phyloP scores from a whole-genome alignment of 2,797 vertebrate genomes.

The Microcaecilia unicolor region DNA sequence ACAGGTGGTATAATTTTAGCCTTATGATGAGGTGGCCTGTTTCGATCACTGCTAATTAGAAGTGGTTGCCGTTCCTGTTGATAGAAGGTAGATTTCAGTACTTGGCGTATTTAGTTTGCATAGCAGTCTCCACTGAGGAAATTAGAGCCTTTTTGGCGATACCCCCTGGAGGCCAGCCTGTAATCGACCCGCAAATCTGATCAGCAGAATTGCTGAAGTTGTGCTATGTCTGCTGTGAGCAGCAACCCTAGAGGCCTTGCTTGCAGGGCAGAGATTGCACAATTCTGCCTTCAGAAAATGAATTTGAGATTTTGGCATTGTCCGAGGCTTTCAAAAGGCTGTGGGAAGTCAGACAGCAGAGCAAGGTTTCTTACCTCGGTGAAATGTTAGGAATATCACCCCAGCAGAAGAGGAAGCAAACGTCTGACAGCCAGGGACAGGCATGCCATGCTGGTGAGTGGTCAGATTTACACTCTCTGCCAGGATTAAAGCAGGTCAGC shows the following conservation, averaged over 20 bases:
- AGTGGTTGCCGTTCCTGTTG: too few relatives aligned
- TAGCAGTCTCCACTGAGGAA: background rate
- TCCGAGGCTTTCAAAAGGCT: conserved; percentile 25
- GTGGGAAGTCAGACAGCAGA: conserved; percentile 42
- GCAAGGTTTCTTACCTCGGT: conserved; percentile 41
- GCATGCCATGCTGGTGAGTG: conserved; percentile 40
- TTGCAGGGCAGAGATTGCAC: conserved; percentile 2
- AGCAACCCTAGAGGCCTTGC: conserved; percentile 4
- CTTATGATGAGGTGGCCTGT: too few relatives aligned
- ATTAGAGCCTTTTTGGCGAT: too few relatives aligned
- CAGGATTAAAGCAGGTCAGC: conserved; percentile 58
- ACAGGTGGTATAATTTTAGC: too few relatives aligned
- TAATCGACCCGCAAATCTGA: background rate
- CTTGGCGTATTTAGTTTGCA: too few relatives aligned
- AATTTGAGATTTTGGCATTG: conserved; percentile 36
- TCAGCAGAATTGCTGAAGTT: background rate
- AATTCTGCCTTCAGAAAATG: conserved; percentile 12
- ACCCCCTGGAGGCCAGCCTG: background rate
- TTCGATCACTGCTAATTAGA: too few relatives aligned
- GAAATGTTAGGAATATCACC: conserved; percentile 53
- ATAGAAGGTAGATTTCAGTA: too few relatives aligned
- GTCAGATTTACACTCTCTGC: conserved; percentile 55
- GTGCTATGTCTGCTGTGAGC: background rate
- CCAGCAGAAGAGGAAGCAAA: conserved; percentile 49
- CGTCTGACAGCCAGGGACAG: conserved; percentile 61